Evolutionary conservation across 2,888 invertebrate species (phyloP).

Genomic region (Ptychoptera contaminata): DNA sequence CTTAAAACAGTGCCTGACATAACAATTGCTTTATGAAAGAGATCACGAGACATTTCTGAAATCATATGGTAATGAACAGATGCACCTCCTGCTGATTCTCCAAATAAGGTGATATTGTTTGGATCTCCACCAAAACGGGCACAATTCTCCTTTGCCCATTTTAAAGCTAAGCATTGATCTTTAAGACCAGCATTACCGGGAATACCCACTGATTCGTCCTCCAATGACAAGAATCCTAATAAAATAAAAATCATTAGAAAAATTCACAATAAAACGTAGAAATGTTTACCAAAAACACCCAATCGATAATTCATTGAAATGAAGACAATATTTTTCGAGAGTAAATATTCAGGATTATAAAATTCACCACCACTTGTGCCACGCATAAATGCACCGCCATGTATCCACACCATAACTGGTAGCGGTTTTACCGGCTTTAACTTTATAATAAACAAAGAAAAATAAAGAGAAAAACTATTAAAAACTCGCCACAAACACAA

Average conservation of each 20-base stretch:
- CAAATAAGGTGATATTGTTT: conserved; percentile 35
- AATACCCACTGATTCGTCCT: conserved; percentile 30
- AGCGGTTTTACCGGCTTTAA: conserved; percentile 9
- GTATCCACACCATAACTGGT: conserved; percentile 29
- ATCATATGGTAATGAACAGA: conserved; percentile 33
- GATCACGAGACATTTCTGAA: conserved; percentile 31
- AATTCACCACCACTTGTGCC: conserved; percentile 23
- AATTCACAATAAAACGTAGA: too few species aligned
- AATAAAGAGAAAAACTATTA: too few species aligned
- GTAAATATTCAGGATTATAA: conserved; percentile 12
- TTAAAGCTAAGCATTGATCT: conserved; percentile 35
- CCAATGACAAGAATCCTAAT: conserved; percentile 32
- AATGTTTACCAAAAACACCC: conserved; percentile 21
- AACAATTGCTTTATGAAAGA: conserved; percentile 26
- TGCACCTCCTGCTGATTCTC: conserved; percentile 36
- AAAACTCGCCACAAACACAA: too few species aligned
- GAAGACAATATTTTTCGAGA: neutral
- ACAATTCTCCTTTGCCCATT: conserved; percentile 36
- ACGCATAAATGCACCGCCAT: conserved; percentile 25
- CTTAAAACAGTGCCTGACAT: conserved; percentile 25
- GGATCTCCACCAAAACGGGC: conserved; percentile 35
- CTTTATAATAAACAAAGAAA: neutral
- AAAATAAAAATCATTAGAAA: too few species aligned
- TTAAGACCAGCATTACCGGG: conserved; percentile 38
- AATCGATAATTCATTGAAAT: conserved; percentile 24